phyloP scores from a whole-genome alignment of 1,140 invertebrate species.

The Drosophila persimilis region DNA sequence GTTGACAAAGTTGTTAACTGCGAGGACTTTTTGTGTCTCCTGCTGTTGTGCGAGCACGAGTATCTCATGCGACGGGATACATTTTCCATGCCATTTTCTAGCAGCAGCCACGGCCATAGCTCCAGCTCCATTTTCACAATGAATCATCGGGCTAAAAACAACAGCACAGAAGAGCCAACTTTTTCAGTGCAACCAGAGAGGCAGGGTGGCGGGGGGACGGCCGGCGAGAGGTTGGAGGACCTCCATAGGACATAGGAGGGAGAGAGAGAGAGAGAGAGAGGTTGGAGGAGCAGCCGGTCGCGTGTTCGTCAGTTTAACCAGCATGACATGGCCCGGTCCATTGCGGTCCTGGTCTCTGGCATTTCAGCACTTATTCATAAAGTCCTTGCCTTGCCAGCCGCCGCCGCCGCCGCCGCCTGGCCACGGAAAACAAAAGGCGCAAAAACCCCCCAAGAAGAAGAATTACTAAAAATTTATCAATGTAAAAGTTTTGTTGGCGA shows the following conservation, averaged over 20 bases:
- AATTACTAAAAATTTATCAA: slow-evolving; percentile 82
- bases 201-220: slow-evolving; percentile 4
- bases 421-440: slow-evolving; percentile 48
- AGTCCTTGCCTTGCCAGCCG: slow-evolving; percentile 59
- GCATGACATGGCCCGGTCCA: slow-evolving; percentile 82
- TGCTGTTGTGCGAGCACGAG: slow-evolving; percentile 12
- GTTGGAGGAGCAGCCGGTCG: slow-evolving; percentile 17
- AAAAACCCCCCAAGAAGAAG: slow-evolving; percentile 64
- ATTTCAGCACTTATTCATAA: slow-evolving; percentile 83
- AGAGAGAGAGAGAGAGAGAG: not conserved
- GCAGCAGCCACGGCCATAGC: slow-evolving; percentile 27
- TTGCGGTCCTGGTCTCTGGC: slow-evolving; percentile 82
- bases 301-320: slow-evolving; percentile 82
- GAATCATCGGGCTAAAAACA: slow-evolving; percentile 70
- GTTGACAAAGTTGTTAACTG: slow-evolving; percentile 58
- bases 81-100: slow-evolving; percentile 52
- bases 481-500: slow-evolving; percentile 62
- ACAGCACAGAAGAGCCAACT: slow-evolving; percentile 46
- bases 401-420: slow-evolving; percentile 1
- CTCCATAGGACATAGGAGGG: no score
- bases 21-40: slow-evolving; percentile 4
- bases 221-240: not conserved
- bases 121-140: slow-evolving; percentile 64
- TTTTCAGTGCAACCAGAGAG: slow-evolving; percentile 26
- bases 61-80: slow-evolving; percentile 29